Evolutionary conservation across 2,888 invertebrate genomes (phyloP), one percentile per base, ranked within the genome.

Genomic region (Portevinia maculata): DNA sequence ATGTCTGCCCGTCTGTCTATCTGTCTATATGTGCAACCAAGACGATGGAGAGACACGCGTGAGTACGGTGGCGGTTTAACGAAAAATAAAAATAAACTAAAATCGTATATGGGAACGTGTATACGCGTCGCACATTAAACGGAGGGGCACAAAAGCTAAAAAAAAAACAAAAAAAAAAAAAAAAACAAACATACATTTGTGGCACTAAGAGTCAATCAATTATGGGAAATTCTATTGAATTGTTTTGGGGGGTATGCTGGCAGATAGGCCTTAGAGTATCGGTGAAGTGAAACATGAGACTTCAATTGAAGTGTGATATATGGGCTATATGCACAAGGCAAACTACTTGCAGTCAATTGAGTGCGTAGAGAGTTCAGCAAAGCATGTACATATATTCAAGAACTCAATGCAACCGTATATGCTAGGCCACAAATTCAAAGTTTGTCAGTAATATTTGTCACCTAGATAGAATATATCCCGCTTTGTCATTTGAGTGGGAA

Each of bases 271-370:
- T 53, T 59, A 60, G 11, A 59, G 57, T 65, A 37, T 53, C 59
- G 62, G 41, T 64, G 24, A 70, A 69, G 55, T 75, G 79, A 74
- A 81, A 81, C 74, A 75, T 75, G 79, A 75, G 48, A 74, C 69
- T 79, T 69, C 79, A 57, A 74, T 50, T 67, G 57, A 69, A 64
- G 74, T 79, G 70, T 73, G 73, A 74, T 79, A 55, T 73, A 79
- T 79, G 67, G 73, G 37, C 24, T 30, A 15, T 62, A 62, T 34
- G 21, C 32, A 17, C 79, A 57, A 74, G 79, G 79, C 32, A 32
- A 73, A 73, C 79, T 73, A 67, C 79, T 74, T 67, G 46, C 37
- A 37, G 46, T 59, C 59, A 59, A 75, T 60, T 50, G 44, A 60
- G 67, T 75, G 75, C 59, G 67, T 75, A 39, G 48, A 39, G 48